Base-by-base conservation (phyloP, 1,140 invertebrate species). In the Eciton burchellii region DNA sequence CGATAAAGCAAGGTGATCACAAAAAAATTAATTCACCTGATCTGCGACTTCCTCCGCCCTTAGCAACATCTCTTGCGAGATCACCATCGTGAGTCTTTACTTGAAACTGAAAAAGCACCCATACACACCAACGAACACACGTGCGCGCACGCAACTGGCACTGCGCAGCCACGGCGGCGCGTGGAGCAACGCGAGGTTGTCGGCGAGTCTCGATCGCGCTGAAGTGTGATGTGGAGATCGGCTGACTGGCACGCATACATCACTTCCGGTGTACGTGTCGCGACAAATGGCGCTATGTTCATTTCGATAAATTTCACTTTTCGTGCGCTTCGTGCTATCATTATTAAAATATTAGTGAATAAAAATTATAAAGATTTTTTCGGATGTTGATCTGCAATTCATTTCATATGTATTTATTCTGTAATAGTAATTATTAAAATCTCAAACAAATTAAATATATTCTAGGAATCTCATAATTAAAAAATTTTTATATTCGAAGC, bases 21-120 rank as follows among this genome's bases (percentile, higher is more conserved):
- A 71, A 35, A 35, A 81, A 74, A 57, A 79, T 71, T 87, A 91
- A 91, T 86, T 95, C 95, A 99, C 98, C 96, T 98, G 97, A 94
- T 99, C 98, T 76, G 98, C 98, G 90, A 98, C 94, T 94, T 99
- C 98, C 95, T 99, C 98, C 56, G 98, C 98, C 92, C 96, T 97
- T 81, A 97, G 96, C 90, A 99, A 95, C 91, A 98, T 96, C 95
- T 98, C 97, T 94, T 97, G 97, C 93, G 97, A 97, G 94, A 96
- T 95, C 95, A 96, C 96, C 97, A 97, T 97, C 45, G 26, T 94
- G 95, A 96, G 90, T 84, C 35, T 89, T 93, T 91, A 91, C 91
- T 92, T 91, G 90, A 91, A 93, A 92, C 85, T 87, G 79, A 87
- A 90, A 91, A 91, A 91, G 90, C 82, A 89, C 70, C 84, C 87